Conservation (phyloP, 2,113 vertebrate species). For the Actenoides lindsayi region DNA sequence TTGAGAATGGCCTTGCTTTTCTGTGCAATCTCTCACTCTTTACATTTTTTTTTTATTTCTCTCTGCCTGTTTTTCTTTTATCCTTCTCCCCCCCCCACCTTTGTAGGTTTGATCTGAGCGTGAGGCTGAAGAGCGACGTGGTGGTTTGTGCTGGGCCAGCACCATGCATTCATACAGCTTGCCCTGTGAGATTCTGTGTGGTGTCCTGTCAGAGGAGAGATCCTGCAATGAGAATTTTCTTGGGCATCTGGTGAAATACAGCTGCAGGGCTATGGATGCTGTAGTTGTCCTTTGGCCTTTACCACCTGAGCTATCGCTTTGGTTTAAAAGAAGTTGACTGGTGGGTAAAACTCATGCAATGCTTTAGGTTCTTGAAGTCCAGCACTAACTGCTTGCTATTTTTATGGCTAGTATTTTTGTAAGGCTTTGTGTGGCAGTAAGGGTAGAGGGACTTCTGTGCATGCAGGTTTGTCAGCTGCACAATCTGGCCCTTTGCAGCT, state of each 20-base stretch:
- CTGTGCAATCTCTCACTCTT: background rate
- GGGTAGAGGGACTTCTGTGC: background rate
- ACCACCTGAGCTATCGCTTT: background rate
- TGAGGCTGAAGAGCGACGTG: conserved; percentile 74
- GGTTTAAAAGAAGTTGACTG: background rate
- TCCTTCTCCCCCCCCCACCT: background rate
- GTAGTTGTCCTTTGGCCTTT: background rate
- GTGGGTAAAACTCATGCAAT: background rate
- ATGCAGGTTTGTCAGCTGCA: background rate
- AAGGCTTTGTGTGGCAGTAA: background rate
- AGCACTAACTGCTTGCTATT: background rate
- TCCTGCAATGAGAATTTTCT: background rate
- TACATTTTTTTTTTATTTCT: background rate
- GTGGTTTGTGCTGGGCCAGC: conserved; percentile 72
- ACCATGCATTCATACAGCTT: conserved; percentile 65
- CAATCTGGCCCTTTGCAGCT: background rate
- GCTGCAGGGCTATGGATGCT: background rate
- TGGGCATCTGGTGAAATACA: background rate
- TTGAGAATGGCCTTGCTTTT: background rate
- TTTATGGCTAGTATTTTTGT: background rate
- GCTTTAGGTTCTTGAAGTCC: background rate
- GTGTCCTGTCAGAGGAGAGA: background rate
- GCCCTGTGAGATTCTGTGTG: conserved; percentile 58
- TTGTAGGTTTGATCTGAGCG: conserved; percentile 71
- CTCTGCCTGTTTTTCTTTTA: background rate